phyloP scores from a whole-genome alignment of 92 coral and sea anemone genomes.

The Parazoanthus darwini region DNA sequence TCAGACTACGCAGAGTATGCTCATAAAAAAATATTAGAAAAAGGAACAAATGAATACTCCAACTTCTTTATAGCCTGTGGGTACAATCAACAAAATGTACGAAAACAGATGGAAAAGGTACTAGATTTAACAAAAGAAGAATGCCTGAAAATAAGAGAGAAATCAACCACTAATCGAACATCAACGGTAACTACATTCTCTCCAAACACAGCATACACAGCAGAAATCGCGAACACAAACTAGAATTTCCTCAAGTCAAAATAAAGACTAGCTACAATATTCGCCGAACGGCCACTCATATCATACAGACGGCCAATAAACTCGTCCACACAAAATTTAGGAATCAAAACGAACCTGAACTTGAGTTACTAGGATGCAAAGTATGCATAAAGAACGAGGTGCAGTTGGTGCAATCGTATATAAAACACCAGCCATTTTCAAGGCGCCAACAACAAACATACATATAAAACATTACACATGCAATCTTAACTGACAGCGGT shows the following conservation, averaged over 20 bases:
- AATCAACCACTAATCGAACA: no score
- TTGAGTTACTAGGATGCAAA: slow-evolving; percentile 13
- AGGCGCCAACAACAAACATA: slow-evolving; percentile 10
- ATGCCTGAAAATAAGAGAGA: no score
- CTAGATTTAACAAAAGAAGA: no score
- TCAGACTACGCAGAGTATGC: slow-evolving; percentile 29
- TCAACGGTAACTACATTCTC: no score
- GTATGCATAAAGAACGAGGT: background rate
- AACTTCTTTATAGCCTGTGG: no score
- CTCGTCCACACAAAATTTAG: background rate
- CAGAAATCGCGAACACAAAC: no score
- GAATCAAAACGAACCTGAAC: background rate
- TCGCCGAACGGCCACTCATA: slow-evolving; percentile 1
- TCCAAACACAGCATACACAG: no score
- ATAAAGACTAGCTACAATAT: no score
- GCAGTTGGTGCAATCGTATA: slow-evolving; percentile 8
- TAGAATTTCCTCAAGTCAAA: background rate
- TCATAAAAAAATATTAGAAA: slow-evolving; percentile 26
- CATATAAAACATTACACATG: slow-evolving; percentile 5
- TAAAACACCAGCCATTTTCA: background rate
- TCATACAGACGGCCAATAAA: slow-evolving; percentile 11
- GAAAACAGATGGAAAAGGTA: no score
- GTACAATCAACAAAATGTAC: no score
- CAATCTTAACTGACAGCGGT: slow-evolving; percentile 30
- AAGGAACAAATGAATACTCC: background rate